phyloP scores from a whole-genome alignment of 2,888 invertebrate genomes.

The Drosophila subsilvestris region DNA sequence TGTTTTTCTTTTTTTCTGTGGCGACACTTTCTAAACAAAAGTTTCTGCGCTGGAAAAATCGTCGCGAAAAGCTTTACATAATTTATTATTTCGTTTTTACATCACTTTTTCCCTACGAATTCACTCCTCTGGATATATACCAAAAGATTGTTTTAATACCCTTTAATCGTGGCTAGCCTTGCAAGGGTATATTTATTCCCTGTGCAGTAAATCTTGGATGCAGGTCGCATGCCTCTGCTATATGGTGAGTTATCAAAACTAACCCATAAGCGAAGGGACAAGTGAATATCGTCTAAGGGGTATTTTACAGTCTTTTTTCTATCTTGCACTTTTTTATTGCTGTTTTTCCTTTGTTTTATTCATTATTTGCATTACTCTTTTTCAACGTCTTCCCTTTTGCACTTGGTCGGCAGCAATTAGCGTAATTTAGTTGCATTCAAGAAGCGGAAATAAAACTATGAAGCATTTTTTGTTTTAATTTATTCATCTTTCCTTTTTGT shows the following conservation, averaged over 20 bases:
- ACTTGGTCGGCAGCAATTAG: slow-evolving; percentile 57
- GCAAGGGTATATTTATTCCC: background rate
- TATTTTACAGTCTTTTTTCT: slow-evolving; percentile 19
- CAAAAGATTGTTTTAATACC: background rate
- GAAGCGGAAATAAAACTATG: slow-evolving; percentile 70
- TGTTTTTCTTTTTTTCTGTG: slow-evolving; percentile 9
- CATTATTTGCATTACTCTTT: slow-evolving; percentile 24
- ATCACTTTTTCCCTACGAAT: slow-evolving; percentile 4
- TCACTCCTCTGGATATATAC: background rate
- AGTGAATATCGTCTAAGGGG: no score
- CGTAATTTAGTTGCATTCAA: slow-evolving; percentile 78
- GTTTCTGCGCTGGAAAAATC: slow-evolving; percentile 25
- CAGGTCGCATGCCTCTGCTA: no score
- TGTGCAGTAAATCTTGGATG: no score
- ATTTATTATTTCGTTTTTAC: slow-evolving; percentile 38
- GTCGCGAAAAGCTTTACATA: slow-evolving; percentile 33
- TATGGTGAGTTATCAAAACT: no score
- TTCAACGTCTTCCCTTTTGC: slow-evolving; percentile 23
- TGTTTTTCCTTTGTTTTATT: slow-evolving; percentile 50
- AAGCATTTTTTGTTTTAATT: slow-evolving; percentile 6
- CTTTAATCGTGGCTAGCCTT: background rate
- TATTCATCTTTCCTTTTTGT: slow-evolving; percentile 20
- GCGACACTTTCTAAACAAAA: slow-evolving; percentile 36
- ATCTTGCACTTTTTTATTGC: slow-evolving; percentile 34
- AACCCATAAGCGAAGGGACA: no score